phyloP scores from a whole-genome alignment of 2,113 vertebrate genomes.

The Podiceps cristatus region DNA sequence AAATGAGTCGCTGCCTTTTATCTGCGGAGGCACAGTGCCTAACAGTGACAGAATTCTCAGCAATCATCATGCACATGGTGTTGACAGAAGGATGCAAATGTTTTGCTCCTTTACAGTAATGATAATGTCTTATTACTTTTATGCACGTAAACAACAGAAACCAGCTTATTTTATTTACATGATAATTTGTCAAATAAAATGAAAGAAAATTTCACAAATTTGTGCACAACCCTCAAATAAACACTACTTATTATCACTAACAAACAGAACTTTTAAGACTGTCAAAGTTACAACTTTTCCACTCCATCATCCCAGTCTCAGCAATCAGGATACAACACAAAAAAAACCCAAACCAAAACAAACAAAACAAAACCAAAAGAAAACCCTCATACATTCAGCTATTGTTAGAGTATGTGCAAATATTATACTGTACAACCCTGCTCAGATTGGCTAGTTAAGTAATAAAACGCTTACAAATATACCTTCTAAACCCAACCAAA shows the following conservation, averaged over 20 bases:
- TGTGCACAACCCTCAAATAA: background rate
- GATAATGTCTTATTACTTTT: background rate
- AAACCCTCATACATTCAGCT: background rate
- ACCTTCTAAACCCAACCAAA: background rate
- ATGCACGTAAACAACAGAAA: background rate
- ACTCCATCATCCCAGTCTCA: background rate
- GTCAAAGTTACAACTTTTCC: background rate
- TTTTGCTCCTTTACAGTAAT: background rate
- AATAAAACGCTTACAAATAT: background rate
- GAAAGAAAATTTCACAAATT: background rate
- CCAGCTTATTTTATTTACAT: background rate
- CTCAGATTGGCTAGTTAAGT: background rate
- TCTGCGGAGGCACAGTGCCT: background rate
- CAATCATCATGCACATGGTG: background rate
- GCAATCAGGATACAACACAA: background rate
- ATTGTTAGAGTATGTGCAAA: background rate
- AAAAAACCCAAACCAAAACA: background rate
- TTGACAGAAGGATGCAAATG: background rate
- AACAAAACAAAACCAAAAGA: too few species aligned
- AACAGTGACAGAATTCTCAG: background rate
- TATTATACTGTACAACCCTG: background rate
- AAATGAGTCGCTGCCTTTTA: background rate
- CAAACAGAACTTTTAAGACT: background rate
- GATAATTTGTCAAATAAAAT: background rate
- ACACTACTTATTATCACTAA: background rate